These are phyloP conservation scores for Pachliopta kotzebuea DNA, from an alignment of 2,888 invertebrate genomes.

Conservation along the genomic window DNA sequence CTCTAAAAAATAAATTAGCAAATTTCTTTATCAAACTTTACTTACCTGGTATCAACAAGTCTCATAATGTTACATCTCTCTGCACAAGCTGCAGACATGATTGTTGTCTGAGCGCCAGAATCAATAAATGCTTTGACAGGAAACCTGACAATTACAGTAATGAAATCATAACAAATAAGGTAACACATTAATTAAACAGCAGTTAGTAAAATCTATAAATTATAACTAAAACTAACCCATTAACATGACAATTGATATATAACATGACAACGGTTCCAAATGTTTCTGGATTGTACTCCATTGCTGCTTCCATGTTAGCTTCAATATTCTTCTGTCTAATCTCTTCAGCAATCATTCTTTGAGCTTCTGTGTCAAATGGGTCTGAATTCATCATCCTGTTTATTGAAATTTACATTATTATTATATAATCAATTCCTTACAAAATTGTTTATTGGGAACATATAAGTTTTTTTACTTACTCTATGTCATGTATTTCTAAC, in stretches of 20 bases:
- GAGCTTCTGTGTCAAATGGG: conserved; percentile 97
- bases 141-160: conserved; percentile 63
- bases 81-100: conserved; percentile 98
- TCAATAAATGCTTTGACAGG: conserved; percentile 99
- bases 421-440: no score
- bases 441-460: no score
- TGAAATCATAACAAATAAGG: neutral
- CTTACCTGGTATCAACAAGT: conserved; percentile 88
- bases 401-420: neutral
- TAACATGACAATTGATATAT: conserved; percentile 97
- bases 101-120: conserved; percentile 98
- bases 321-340: conserved; percentile 97
- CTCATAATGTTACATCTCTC: conserved; percentile 96
- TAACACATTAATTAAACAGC: neutral
- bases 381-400: conserved; percentile 93
- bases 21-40: no score
- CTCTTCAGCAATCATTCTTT: conserved; percentile 96
- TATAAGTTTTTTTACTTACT: no score
- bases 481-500: no score
- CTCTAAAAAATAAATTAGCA: no score
- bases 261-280: conserved; percentile 99
- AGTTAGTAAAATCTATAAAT: no score
- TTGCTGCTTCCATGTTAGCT: conserved; percentile 98
- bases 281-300: conserved; percentile 99
- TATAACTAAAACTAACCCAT: conserved; percentile 80